Evolutionary conservation across 1,140 invertebrate species (phyloP), one percentile per base, ranked within the genome.

Genomic region (Acromyrmex charruanus): DNA sequence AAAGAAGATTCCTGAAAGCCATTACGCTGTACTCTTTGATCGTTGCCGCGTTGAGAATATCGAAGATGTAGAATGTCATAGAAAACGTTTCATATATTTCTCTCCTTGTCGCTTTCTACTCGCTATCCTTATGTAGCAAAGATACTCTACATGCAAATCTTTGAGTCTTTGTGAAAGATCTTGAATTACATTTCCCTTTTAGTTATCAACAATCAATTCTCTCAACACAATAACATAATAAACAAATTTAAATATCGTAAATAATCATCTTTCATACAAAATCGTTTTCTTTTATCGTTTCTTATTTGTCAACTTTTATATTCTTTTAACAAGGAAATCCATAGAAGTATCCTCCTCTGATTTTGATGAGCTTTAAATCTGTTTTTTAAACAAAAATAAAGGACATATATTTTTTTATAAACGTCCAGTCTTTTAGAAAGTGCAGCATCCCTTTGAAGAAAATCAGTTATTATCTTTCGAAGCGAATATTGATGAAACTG

Each of bases 1-100:
- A 84, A 84, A 74, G 44, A 61, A 74, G 69, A 74, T 74, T 49
- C 58, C 18, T 31, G 55, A 82, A 74, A 74, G 80, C 39, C 58
- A 75, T 84, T 84, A 84, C 28, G 21, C 7, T 18, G 39, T 25
- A 25, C 28, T 12, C 80, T 84, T 84, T 84, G 80, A 84, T 84
- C 80, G 35, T 51, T 35, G 55, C 55, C 44, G 80, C 80, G 53
- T 59, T 75, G 55, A 55, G 21, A 69, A 81, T 31, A 69, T 39
- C 21, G 63, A 51, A 84, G 39, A 49, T 25, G 25, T 49, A 74
- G 14, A 51, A 84, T 51, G 6, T 35, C 55, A n/a, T 51, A 31
- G 28, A 75, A 84, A 84, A 35, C 68, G 55, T 74, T 61, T 59
- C 14, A 28, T 53, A 16, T 69, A 51, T 51, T 12, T 28, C 21